Evolutionary conservation across 2,797 vertebrate species (phyloP).

Genomic region (Labroides dimidiatus): DNA sequence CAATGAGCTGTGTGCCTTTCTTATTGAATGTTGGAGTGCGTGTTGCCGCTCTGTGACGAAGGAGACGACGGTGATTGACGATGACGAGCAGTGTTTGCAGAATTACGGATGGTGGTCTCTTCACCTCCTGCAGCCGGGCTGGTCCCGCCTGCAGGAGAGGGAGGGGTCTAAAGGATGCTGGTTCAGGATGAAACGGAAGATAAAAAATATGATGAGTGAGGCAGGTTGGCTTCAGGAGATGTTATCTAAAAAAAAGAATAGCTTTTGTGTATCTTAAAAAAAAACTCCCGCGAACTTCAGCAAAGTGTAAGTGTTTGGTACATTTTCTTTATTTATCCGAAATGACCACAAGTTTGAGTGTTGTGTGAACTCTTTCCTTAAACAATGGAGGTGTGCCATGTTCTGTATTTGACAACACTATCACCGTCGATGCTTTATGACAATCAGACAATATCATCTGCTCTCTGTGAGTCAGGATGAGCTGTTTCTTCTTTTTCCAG

Average conservation of each 20-base stretch:
- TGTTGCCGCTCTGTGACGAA: background rate
- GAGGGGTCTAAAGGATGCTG: conserved; percentile 10
- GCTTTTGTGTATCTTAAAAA: conserved; percentile 52
- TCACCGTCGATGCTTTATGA: conserved; percentile 67
- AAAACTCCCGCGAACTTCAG: conserved; percentile 33
- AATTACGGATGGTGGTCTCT: conserved; percentile 61
- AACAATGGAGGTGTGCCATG: conserved; percentile 41
- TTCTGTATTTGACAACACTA: conserved; percentile 19
- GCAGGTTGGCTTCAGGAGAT: conserved; percentile 57
- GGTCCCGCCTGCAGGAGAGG: conserved; percentile 84
- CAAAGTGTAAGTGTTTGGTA: conserved; percentile 61
- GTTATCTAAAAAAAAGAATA: conserved; percentile 23
- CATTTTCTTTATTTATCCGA: conserved; percentile 65
- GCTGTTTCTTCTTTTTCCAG: conserved; percentile 45
- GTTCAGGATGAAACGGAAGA: conserved; percentile 16
- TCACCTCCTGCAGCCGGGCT: conserved; percentile 87
- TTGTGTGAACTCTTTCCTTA: conserved; percentile 20
- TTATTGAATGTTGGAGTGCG: conserved; percentile 81
- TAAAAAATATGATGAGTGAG: conserved; percentile 24
- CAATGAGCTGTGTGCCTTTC: conserved; percentile 79
- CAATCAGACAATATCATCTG: conserved; percentile 70
- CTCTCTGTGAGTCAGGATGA: conserved; percentile 39
- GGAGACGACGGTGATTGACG: conserved; percentile 1
- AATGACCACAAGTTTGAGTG: conserved; percentile 53
- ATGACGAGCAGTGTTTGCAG: conserved; percentile 84